Evolutionary conservation across 2,888 invertebrate genomes (phyloP).

Genomic region (Encarsia formosa): DNA sequence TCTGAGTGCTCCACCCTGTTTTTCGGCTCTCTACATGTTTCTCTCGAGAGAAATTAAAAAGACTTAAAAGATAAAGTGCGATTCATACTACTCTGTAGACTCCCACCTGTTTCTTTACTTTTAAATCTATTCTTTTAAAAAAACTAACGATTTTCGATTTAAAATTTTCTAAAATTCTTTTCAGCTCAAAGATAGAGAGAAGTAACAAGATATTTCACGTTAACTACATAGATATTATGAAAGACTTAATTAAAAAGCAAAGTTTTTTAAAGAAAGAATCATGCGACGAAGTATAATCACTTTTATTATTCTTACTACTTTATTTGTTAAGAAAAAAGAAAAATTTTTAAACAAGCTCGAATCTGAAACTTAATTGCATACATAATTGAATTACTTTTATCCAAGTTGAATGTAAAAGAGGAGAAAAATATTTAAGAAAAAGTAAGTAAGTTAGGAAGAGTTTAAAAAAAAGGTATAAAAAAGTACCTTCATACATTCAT

Average conservation of each 20-base stretch:
- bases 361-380: slow-evolving; percentile 25
- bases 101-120: too few species aligned
- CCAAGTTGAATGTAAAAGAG: slow-evolving; percentile 21
- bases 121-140: too few species aligned
- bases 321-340: slow-evolving; percentile 16
- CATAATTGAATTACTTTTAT: slow-evolving; percentile 27
- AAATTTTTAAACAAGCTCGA: slow-evolving; percentile 14
- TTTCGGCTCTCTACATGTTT: slow-evolving; percentile 37
- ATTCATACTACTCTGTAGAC: too few species aligned
- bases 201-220: too few species aligned
- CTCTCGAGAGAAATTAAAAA: slow-evolving; percentile 30
- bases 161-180: too few species aligned
- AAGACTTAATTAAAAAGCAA: too few species aligned
- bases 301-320: slow-evolving; percentile 1
- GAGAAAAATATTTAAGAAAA: not conserved
- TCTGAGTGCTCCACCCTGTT: slow-evolving; percentile 47
- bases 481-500: slow-evolving; percentile 21
- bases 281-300: not conserved
- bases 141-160: too few species aligned
- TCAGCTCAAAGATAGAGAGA: too few species aligned
- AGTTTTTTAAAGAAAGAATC: too few species aligned
- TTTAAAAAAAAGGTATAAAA: not conserved
- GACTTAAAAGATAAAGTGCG: too few species aligned
- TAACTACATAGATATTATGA: too few species aligned
- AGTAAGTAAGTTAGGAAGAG: not conserved